Conservation (phyloP, 1,140 invertebrate genomes). For the Colletes gigas region DNA sequence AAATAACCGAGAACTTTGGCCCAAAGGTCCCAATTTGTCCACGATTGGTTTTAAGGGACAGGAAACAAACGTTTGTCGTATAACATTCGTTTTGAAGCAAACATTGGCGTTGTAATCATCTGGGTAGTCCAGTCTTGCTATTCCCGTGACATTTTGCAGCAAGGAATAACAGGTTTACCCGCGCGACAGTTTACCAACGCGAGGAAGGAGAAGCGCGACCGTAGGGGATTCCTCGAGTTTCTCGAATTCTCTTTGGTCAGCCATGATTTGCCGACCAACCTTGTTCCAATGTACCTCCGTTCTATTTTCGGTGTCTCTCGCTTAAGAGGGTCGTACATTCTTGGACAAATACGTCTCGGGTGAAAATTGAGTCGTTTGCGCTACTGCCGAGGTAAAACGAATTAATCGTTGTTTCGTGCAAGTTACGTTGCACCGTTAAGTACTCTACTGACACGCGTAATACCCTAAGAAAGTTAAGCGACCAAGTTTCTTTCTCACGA, state of each 20-base stretch:
- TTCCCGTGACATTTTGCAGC: slow-evolving; percentile 48
- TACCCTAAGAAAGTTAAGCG: too few relatives aligned
- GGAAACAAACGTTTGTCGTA: slow-evolving; percentile 22
- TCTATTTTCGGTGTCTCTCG: slow-evolving; percentile 15
- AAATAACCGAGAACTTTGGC: neutral
- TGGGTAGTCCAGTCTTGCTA: neutral
- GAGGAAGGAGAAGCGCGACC: slow-evolving; percentile 17
- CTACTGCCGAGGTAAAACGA: neutral
- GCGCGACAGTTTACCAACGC: slow-evolving; percentile 6
- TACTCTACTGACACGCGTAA: too few relatives aligned
- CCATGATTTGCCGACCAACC: slow-evolving; percentile 51
- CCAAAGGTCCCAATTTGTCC: neutral
- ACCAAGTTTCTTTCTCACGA: too few relatives aligned
- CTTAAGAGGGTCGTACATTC: slow-evolving; percentile 1
- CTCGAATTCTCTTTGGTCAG: slow-evolving; percentile 58
- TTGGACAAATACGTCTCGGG: slow-evolving; percentile 10
- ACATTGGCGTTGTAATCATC: slow-evolving; percentile 22
- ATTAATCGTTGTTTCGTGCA: neutral
- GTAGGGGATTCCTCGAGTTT: slow-evolving; percentile 57
- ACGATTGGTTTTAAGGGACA: neutral
- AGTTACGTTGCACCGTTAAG: neutral
- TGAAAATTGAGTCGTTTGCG: slow-evolving; percentile 8
- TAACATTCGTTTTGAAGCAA: neutral
- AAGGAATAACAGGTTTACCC: slow-evolving; percentile 56
- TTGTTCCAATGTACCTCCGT: neutral